Evolutionary conservation across 1,140 invertebrate genomes (phyloP).

Genomic region (Melanaphis sacchari): DNA sequence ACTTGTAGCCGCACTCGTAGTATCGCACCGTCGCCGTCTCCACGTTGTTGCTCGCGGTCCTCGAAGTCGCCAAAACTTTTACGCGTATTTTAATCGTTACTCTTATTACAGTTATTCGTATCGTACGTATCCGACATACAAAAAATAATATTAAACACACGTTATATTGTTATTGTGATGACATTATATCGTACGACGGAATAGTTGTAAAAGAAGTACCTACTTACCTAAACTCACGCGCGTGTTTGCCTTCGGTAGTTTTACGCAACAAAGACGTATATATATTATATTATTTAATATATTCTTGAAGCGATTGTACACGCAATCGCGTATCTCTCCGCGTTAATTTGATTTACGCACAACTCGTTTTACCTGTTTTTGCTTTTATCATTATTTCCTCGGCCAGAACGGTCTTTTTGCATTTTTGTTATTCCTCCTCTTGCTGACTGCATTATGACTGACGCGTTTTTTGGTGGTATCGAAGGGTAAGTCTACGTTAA

Average conservation of each 20-base stretch:
- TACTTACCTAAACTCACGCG: neutral
- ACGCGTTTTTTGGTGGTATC: constrained; percentile 64
- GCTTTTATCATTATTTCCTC: neutral
- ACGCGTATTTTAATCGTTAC: neutral
- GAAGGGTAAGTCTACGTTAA: constrained; percentile 64
- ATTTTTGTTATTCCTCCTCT: neutral
- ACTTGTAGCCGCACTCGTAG: neutral
- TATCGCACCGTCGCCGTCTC: neutral
- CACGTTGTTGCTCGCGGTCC: neutral
- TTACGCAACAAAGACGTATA: neutral
- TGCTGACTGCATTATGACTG: constrained; percentile 54
- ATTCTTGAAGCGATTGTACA: neutral
- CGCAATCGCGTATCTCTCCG: neutral
- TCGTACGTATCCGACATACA: neutral
- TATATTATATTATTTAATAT: neutral
- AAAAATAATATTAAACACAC: neutral
- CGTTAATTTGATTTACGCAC: constrained; percentile 20
- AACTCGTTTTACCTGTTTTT: constrained; percentile 38
- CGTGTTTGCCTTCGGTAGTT: neutral
- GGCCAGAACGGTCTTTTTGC: neutral
- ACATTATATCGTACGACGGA: neutral
- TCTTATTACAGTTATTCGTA: neutral
- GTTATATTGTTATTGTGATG: neutral
- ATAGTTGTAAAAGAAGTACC: neutral
- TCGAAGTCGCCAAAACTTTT: neutral